Base-by-base conservation (phyloP, 1,140 invertebrate species). In the Cydia pomonella region DNA sequence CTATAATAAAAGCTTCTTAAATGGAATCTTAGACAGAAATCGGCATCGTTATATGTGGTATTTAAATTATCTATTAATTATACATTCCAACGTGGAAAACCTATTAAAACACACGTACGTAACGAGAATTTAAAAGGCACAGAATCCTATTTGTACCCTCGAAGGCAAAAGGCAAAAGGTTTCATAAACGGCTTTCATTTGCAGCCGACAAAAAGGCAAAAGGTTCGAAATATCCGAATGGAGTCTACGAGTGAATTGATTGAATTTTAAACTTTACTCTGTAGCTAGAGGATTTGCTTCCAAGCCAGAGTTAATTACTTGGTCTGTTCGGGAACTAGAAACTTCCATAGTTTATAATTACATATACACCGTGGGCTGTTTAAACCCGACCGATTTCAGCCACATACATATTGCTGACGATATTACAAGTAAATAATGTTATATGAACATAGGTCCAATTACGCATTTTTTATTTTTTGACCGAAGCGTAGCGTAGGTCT, bases 181-280 rank as follows among this genome's bases (percentile, higher is more conserved):
- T 59, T 64, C 25, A 64, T 64, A 64, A 64, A 64, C 63, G 63
- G 63, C 63, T 64, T 64, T 64, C 63, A 64, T 64, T 64, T 64
- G 63, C 63, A 64, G 63, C 63, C 63, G 63, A 64, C 27, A 64
- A 64, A 64, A 64, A 64, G 62, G 63, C 27, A 1, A 64, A 64
- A 64, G 25, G 63, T 64, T 64, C 25, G 27, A 64, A 64, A 64
- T 64, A 27, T 33, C 63, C 63, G 25, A 64, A 64, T 64, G 16
- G 63, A 33, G 63, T 23, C 18, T 27, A 63, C 23, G 21, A 23
- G 63, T 13, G 63, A 64, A 64, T 33, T 64, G 27, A 64, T 64
- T 29, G 63, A 64, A 64, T 64, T 64, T 64, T 64, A 64, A 64
- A 64, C 63, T 64, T 64, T 33, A 33, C 25, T 27, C 25, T 64